These are phyloP conservation scores for Mesochorus sp. DNA, from an alignment of 2,888 invertebrate genomes.

Conservation along the genomic window DNA sequence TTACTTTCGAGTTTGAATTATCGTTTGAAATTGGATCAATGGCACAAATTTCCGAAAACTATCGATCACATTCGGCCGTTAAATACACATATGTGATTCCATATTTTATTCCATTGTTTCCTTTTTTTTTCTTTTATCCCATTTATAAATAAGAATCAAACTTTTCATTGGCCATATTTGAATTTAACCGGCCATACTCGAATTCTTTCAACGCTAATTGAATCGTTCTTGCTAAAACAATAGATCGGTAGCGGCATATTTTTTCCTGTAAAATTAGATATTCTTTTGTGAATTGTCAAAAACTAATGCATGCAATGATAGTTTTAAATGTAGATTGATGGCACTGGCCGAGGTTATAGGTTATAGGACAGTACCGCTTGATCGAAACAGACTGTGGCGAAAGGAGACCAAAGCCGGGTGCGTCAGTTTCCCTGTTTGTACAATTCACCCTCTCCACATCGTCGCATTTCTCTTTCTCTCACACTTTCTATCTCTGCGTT, in stretches of 20 bases:
- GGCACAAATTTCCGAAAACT: background rate
- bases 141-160: too few relatives aligned
- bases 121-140: too few relatives aligned
- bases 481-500: conserved; percentile 62
- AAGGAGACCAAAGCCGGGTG: conserved; percentile 67
- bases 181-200: too few relatives aligned
- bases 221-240: too few relatives aligned
- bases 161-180: too few relatives aligned
- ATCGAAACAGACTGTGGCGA: conserved; percentile 71
- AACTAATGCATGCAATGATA: background rate
- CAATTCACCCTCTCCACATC: conserved; percentile 69
- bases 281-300: conserved; percentile 1
- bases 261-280: too few relatives aligned
- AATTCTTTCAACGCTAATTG: too few relatives aligned
- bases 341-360: conserved; percentile 27
- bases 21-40: background rate
- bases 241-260: too few relatives aligned
- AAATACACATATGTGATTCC: conserved; percentile 3
- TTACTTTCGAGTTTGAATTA: conserved; percentile 16
- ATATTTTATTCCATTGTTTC: background rate
- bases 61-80: background rate
- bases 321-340: conserved; percentile 14
- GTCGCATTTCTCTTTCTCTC: conserved; percentile 51
- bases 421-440: conserved; percentile 75
- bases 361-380: conserved; percentile 36